phyloP scores from a whole-genome alignment of 2,797 vertebrate species.

The Parotocinclus haroldoi region DNA sequence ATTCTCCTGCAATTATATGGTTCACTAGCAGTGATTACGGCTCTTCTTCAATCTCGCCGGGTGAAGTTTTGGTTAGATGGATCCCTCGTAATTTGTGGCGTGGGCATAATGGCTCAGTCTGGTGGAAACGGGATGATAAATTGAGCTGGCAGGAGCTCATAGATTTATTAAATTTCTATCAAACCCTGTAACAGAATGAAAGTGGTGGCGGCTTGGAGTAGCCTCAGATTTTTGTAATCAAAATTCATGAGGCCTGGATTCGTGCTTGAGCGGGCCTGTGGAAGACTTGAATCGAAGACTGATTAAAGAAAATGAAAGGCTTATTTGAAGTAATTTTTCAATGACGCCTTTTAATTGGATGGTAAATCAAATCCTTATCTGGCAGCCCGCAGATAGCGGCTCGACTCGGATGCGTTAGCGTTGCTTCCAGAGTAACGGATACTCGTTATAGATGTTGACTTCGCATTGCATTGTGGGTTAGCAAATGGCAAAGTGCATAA shows the following conservation, averaged over 20 bases:
- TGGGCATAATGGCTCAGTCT: conserved; percentile 86
- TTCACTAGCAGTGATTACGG: conserved; percentile 98
- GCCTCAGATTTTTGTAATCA: conserved; percentile 89
- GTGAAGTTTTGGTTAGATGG: conserved; percentile 89
- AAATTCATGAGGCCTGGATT: conserved; percentile 84
- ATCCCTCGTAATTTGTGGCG: conserved; percentile 85
- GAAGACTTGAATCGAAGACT: conserved; percentile 88
- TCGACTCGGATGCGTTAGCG: conserved; percentile 80
- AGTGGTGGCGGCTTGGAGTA: conserved; percentile 82
- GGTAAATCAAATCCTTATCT: conserved; percentile 99
- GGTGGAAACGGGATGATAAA: conserved; percentile 83
- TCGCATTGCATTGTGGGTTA: conserved; percentile 70
- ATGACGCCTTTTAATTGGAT: conserved; percentile 99
- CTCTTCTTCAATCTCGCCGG: conserved; percentile 84
- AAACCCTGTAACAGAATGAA: conserved; percentile 83
- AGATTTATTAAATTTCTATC: conserved; percentile 99
- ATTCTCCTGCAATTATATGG: conserved; percentile 98
- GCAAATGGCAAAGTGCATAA: conserved; percentile 66
- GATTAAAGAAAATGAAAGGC: conserved; percentile 94
- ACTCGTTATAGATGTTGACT: conserved; percentile 80
- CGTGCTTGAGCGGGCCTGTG: conserved; percentile 80
- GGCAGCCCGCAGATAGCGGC: conserved; percentile 88
- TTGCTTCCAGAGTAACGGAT: conserved; percentile 80
- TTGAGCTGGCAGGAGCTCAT: conserved; percentile 85
- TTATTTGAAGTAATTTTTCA: conserved; percentile 99